Evolutionary conservation across 1,140 invertebrate species (phyloP).

Genomic region (Drosophila repleta): DNA sequence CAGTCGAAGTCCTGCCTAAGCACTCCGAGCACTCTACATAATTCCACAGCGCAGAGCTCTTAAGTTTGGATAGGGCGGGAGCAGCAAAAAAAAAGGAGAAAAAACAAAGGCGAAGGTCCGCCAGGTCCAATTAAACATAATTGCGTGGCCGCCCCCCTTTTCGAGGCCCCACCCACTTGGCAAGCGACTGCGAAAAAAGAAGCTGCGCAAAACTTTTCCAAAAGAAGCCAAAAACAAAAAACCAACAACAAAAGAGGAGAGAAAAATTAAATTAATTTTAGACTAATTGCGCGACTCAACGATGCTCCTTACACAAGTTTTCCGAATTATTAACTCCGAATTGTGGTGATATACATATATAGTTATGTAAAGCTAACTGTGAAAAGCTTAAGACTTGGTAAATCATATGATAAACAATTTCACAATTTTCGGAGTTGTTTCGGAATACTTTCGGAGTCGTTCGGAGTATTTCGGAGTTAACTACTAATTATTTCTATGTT

Average conservation of each 20-base stretch:
- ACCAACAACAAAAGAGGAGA: not conserved
- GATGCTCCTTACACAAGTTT: slow-evolving; percentile 2
- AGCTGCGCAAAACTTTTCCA: slow-evolving; percentile 35
- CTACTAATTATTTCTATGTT: too few relatives aligned
- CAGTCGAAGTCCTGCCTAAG: not conserved
- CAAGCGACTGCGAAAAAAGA: slow-evolving; percentile 14
- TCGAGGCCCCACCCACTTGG: slow-evolving; percentile 17
- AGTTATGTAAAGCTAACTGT: too few relatives aligned
- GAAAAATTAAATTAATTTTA: slow-evolving; percentile 1
- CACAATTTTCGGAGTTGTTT: not conserved
- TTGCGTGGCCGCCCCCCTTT: slow-evolving; percentile 44
- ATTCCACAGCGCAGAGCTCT: slow-evolving; percentile 19
- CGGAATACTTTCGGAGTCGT: not conserved
- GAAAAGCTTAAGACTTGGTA: too few relatives aligned
- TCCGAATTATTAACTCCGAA: too few relatives aligned
- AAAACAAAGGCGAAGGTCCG: slow-evolving; percentile 57
- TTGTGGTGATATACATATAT: too few relatives aligned
- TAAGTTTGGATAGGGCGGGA: not conserved
- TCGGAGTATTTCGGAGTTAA: not conserved
- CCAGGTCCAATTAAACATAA: slow-evolving; percentile 77
- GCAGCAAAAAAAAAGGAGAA: slow-evolving; percentile 33
- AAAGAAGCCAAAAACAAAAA: too few relatives aligned
- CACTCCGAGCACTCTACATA: slow-evolving; percentile 14
- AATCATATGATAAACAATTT: not conserved
- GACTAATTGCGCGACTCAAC: slow-evolving; percentile 5